Evolutionary conservation across 2,888 invertebrate species (phyloP).

Genomic region (Pachycephus smyrnensis): DNA sequence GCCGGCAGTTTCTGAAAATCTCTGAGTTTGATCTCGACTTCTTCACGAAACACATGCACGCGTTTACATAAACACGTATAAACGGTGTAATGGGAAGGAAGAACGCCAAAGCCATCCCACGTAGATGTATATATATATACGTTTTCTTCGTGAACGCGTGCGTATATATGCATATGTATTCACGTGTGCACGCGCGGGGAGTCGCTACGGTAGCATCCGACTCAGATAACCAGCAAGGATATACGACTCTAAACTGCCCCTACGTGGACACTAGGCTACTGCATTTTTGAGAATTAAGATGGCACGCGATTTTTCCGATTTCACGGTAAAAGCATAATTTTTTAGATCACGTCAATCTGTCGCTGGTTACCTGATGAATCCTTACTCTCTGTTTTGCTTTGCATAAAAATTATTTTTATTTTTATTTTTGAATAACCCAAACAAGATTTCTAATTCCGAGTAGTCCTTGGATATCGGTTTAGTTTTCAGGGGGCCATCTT

Average conservation of each 20-base stretch:
- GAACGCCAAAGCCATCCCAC: no score
- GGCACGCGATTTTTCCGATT: conserved; percentile 29
- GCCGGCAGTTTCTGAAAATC: conserved; percentile 58
- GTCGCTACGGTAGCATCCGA: conserved; percentile 55
- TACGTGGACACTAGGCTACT: conserved; percentile 59
- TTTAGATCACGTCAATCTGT: no score
- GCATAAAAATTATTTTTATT: no score
- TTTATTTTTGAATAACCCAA: no score
- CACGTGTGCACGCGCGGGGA: not conserved
- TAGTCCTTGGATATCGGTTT: no score
- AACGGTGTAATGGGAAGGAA: conserved; percentile 36
- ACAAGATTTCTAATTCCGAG: no score
- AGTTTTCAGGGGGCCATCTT: no score
- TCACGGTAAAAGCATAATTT: not conserved
- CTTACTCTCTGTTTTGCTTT: no score
- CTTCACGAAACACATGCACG: conserved; percentile 22
- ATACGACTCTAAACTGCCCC: conserved; percentile 55
- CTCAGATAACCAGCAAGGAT: conserved; percentile 54
- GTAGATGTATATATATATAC: not conserved
- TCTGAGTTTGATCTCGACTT: conserved; percentile 51
- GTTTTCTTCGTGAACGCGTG: not conserved
- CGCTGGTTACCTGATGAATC: no score
- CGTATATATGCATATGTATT: not conserved
- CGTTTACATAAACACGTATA: conserved; percentile 55
- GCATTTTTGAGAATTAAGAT: conserved; percentile 60